Conservation (phyloP, 2,888 invertebrate species). For the Spodoptera exigua region DNA sequence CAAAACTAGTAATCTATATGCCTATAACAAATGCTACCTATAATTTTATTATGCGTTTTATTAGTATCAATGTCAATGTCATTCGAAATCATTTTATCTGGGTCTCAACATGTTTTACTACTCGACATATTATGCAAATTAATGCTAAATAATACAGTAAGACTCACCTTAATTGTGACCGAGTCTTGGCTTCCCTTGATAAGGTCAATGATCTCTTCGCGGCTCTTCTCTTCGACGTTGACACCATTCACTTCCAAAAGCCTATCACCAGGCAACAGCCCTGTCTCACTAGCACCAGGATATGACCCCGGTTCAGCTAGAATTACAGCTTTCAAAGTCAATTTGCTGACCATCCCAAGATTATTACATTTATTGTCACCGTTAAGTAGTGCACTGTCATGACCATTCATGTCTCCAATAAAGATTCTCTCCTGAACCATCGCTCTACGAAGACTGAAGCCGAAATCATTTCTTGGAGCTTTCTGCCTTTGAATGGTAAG, state of each 20-base stretch:
- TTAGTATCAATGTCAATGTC: slow-evolving; percentile 1
- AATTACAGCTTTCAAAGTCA: slow-evolving; percentile 93
- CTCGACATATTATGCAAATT: slow-evolving; percentile 3
- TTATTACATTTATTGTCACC: slow-evolving; percentile 80
- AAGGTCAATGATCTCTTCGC: slow-evolving; percentile 98
- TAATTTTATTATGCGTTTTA: neutral
- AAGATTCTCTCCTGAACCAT: slow-evolving; percentile 93
- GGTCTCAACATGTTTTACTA: neutral
- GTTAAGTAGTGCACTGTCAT: slow-evolving; percentile 75
- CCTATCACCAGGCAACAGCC: slow-evolving; percentile 97
- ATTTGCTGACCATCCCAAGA: slow-evolving; percentile 78
- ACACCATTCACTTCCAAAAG: slow-evolving; percentile 97
- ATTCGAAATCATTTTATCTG: no score
- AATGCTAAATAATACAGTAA: slow-evolving; percentile 13
- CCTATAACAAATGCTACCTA: neutral
- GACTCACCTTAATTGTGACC: slow-evolving; percentile 94
- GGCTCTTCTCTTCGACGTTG: slow-evolving; percentile 94
- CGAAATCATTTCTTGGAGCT: slow-evolving; percentile 96
- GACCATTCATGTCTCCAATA: slow-evolving; percentile 79
- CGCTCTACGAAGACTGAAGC: slow-evolving; percentile 96
- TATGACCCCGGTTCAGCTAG: slow-evolving; percentile 97
- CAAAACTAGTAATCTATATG: neutral
- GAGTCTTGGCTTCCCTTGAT: slow-evolving; percentile 95
- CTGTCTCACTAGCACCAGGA: slow-evolving; percentile 93
- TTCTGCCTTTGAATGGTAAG: slow-evolving; percentile 94